Evolutionary conservation across 2,797 vertebrate species (phyloP).

Genomic region (Salmo trutta): DNA sequence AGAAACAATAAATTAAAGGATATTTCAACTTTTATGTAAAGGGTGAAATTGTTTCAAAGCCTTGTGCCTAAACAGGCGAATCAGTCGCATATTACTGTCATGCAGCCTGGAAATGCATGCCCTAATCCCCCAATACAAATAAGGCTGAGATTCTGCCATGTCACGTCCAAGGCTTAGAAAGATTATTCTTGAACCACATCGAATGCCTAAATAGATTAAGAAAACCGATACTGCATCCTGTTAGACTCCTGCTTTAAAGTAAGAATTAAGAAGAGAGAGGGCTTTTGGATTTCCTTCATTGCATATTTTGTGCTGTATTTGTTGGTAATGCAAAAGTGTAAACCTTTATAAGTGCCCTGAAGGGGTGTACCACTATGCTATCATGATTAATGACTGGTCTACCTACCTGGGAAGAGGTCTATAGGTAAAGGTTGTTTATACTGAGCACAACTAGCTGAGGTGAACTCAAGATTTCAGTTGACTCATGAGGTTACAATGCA

Average conservation of each 20-base stretch:
- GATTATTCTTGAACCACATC: constrained; percentile 19
- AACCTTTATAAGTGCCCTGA: not conserved
- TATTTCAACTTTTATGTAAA: not conserved
- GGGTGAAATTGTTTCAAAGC: constrained; percentile 1
- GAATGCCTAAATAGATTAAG: constrained; percentile 32
- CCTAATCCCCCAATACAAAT: constrained; percentile 76
- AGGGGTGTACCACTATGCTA: not conserved
- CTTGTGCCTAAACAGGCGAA: not conserved
- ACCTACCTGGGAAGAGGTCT: not conserved
- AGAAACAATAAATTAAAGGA: not conserved
- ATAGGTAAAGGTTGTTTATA: not conserved
- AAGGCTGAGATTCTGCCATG: constrained; percentile 76
- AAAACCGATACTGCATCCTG: constrained; percentile 26
- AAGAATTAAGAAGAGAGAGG: constrained; percentile 12
- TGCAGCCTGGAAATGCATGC: constrained; percentile 63
- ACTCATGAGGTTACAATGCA: not conserved
- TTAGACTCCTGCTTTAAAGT: constrained; percentile 23
- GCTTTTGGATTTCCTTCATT: constrained; percentile 14
- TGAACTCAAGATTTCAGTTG: not conserved
- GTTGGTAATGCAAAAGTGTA: constrained; percentile 10
- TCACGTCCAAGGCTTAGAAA: constrained; percentile 80
- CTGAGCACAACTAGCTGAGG: not conserved
- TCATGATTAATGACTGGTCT: not conserved
- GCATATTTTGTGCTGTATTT: constrained; percentile 15
- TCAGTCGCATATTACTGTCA: constrained; percentile 60